Conservation (phyloP, 2,113 vertebrate species). For the Thermophis baileyi region DNA sequence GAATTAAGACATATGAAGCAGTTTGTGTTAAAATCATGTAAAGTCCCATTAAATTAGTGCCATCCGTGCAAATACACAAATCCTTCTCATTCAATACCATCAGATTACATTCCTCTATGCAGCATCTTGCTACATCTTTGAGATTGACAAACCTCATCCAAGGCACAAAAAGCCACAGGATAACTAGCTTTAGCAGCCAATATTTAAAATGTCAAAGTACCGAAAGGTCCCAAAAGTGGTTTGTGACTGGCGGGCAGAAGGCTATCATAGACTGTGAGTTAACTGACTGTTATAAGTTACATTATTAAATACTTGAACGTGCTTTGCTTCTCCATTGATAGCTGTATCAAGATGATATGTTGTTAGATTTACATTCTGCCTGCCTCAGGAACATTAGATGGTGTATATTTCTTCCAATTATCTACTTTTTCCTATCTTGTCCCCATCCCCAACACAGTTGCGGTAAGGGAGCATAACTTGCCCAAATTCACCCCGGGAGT, state of each 20-base stretch:
- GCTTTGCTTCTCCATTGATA: background rate
- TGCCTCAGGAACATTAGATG: background rate
- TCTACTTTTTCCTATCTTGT: background rate
- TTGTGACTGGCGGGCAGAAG: background rate
- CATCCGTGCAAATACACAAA: background rate
- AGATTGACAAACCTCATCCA: background rate
- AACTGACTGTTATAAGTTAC: background rate
- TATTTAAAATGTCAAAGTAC: background rate
- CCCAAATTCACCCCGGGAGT: background rate
- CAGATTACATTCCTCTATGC: background rate
- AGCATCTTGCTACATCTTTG: background rate
- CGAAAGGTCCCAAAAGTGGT: background rate
- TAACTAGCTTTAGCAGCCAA: background rate
- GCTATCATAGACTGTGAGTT: background rate
- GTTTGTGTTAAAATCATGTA: rapidly evolving
- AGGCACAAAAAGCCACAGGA: background rate
- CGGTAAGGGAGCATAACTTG: background rate
- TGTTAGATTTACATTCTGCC: background rate
- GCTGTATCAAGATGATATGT: background rate
- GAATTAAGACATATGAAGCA: background rate
- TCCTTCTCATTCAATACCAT: background rate
- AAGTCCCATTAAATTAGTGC: rapidly evolving
- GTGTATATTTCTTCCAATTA: background rate
- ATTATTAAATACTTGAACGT: background rate
- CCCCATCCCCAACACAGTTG: background rate